Evolutionary conservation across 2,113 vertebrate species (phyloP).

Genomic region (Carassius auratus): DNA sequence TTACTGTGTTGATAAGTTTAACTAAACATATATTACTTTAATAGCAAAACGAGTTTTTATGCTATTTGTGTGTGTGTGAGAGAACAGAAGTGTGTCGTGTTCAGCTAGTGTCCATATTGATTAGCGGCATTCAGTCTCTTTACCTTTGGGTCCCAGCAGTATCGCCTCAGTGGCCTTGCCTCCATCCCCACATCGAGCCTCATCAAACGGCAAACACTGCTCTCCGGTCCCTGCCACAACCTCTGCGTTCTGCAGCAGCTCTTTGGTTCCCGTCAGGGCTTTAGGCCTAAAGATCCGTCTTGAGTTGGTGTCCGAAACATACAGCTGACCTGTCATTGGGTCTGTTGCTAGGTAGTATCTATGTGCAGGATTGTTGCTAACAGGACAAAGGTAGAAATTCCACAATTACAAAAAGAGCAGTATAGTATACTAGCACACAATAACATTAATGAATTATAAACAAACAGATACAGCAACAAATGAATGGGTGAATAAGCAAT

Average conservation of each 20-base stretch:
- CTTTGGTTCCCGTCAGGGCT: constrained; percentile 86
- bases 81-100: not conserved
- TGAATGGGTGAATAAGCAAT: not conserved
- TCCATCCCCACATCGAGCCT: constrained; percentile 94
- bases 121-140: not conserved
- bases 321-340: constrained; percentile 91
- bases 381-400: constrained; percentile 53
- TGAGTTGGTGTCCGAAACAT: constrained; percentile 94
- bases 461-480: not conserved
- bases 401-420: not conserved
- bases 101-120: constrained; percentile 1
- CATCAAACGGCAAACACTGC: constrained; percentile 95
- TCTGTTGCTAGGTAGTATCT: constrained; percentile 95
- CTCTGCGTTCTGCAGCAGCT: constrained; percentile 91
- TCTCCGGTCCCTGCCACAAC: constrained; percentile 94
- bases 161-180: constrained; percentile 94
- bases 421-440: not conserved
- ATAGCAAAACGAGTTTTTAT: not conserved
- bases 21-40: not conserved
- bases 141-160: constrained; percentile 97
- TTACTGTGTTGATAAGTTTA: not conserved
- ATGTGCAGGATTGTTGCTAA: constrained; percentile 96
- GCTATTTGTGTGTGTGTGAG: not conserved
- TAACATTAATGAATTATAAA: not conserved
- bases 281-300: constrained; percentile 94